Conservation (phyloP, 2,797 vertebrate species). For the Betta splendens region DNA sequence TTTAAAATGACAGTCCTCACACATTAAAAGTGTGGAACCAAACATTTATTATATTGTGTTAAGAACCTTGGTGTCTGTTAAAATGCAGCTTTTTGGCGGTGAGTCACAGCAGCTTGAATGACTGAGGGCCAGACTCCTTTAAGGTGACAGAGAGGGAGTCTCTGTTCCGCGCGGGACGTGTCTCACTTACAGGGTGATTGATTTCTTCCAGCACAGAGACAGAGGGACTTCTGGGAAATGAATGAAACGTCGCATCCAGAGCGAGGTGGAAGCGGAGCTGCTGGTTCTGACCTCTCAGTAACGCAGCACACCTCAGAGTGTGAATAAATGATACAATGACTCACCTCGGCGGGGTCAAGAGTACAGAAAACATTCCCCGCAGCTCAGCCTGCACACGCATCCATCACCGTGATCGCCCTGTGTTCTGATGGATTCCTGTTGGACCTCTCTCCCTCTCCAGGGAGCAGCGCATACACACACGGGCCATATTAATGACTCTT, state of each 20-base stretch:
- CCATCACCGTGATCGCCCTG: conserved; percentile 28
- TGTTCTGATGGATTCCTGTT: conserved; percentile 22
- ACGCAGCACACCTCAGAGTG: conserved; percentile 9
- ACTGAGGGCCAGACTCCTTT: conserved; percentile 12
- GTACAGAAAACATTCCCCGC: conserved; percentile 27
- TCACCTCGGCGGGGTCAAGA: conserved; percentile 37
- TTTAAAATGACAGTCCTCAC: too few species aligned
- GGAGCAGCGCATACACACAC: conserved; percentile 10
- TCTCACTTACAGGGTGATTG: conserved; percentile 23
- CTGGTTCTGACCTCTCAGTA: conserved; percentile 10
- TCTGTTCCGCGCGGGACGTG: conserved; percentile 7
- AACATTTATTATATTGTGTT: conserved; percentile 27
- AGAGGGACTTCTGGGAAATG: conserved; percentile 48
- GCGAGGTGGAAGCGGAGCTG: conserved; percentile 2
- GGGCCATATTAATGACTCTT: background rate
- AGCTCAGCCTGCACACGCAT: conserved; percentile 22
- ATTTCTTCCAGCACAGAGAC: conserved; percentile 14
- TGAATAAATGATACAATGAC: conserved; percentile 53
- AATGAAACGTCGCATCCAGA: conserved; percentile 42
- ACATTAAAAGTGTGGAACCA: conserved; percentile 23
- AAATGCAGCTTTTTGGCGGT: conserved; percentile 5
- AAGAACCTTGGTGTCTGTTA: conserved; percentile 6
- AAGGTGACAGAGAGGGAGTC: background rate
- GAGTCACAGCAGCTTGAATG: conserved; percentile 25
- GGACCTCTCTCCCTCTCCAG: background rate